These are phyloP conservation scores for Diabrotica undecimpunctata DNA, from an alignment of 1,140 invertebrate species.

Conservation along the genomic window DNA sequence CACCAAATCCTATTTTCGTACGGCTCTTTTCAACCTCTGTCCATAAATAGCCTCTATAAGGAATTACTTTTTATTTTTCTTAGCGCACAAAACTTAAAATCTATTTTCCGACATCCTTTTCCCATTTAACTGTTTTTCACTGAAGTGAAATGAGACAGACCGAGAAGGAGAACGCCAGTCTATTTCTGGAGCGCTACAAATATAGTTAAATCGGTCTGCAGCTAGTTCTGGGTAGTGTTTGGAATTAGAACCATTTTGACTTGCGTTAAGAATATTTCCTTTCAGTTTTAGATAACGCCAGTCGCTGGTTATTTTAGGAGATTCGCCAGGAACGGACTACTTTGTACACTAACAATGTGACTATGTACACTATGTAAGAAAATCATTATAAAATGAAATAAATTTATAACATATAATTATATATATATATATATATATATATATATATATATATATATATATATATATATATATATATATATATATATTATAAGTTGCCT, in stretches of 20 bases:
- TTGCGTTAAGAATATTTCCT: conserved; percentile 17
- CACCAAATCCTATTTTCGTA: too few relatives aligned
- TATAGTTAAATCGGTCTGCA: conserved; percentile 15
- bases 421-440: too few relatives aligned
- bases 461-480: too few relatives aligned
- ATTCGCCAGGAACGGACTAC: neutral
- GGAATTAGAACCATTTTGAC: conserved; percentile 14
- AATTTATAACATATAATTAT: too few relatives aligned
- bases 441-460: too few relatives aligned
- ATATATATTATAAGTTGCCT: too few relatives aligned
- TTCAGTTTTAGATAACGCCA: conserved; percentile 12
- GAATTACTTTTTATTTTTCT: too few relatives aligned
- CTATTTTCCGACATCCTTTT: conserved; percentile 19
- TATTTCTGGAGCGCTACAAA: conserved; percentile 12
- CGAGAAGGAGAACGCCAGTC: neutral
- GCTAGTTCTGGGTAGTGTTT: conserved; percentile 14
- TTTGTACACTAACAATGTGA: too few relatives aligned
- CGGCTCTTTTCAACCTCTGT: too few relatives aligned
- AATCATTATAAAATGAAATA: too few relatives aligned
- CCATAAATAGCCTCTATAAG: too few relatives aligned
- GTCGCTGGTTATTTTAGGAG: conserved; percentile 11
- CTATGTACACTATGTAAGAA: too few relatives aligned
- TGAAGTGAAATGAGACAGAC: neutral
- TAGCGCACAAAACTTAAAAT: neutral
- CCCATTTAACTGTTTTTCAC: conserved; percentile 12